Conservation (phyloP, 2,888 invertebrate species). For the Hemistola chrysoprasaria region DNA sequence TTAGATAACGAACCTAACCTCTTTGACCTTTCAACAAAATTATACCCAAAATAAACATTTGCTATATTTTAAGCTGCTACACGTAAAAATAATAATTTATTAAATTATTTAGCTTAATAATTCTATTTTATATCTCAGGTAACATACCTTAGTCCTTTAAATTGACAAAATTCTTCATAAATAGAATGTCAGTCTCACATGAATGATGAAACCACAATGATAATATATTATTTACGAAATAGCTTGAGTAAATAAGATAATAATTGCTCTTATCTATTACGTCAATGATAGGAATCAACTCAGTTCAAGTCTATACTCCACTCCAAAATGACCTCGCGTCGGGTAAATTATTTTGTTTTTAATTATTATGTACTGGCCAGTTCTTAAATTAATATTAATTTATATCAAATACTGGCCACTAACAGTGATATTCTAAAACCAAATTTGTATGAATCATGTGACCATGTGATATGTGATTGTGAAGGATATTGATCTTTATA, state of each 20-base stretch:
- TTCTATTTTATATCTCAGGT: too few relatives aligned
- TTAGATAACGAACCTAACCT: conserved; percentile 72
- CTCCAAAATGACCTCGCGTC: conserved; percentile 67
- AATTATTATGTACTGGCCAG: too few relatives aligned
- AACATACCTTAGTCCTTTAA: conserved; percentile 13
- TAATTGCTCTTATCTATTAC: conserved; percentile 65
- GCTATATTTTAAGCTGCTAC: not conserved
- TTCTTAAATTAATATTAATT: too few relatives aligned
- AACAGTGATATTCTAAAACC: conserved; percentile 18
- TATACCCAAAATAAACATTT: not conserved
- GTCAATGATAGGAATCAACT: conserved; percentile 60
- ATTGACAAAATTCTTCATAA: conserved; percentile 5
- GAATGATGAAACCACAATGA: conserved; percentile 44
- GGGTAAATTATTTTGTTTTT: conserved; percentile 57
- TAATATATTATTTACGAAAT: conserved; percentile 39
- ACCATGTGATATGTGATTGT: conserved; percentile 18
- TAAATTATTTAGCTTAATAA: not conserved
- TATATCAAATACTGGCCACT: conserved; percentile 10
- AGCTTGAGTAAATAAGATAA: conserved; percentile 60
- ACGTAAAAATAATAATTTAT: not conserved
- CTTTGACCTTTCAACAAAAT: conserved; percentile 45
- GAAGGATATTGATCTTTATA: conserved; percentile 13
- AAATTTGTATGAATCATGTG: conserved; percentile 10
- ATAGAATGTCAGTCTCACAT: conserved; percentile 38
- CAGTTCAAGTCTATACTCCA: conserved; percentile 64